phyloP scores from a whole-genome alignment of 2,888 invertebrate genomes.

The Fragum whitleyi region DNA sequence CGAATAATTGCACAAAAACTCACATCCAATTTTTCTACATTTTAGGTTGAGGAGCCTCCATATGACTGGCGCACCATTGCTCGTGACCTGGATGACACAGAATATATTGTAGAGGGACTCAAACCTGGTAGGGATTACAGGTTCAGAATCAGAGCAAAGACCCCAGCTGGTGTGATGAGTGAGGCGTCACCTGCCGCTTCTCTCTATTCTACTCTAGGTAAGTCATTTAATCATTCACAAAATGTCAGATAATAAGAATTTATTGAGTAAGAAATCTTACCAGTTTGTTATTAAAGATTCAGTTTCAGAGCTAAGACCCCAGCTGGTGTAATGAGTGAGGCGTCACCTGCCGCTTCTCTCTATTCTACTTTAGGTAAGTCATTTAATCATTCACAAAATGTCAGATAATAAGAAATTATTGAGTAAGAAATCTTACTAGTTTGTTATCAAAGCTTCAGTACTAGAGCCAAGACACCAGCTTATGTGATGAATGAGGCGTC shows the following conservation, averaged over 20 bases:
- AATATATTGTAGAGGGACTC: constrained; percentile 72
- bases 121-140: constrained; percentile 88
- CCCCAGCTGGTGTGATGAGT: constrained; percentile 95
- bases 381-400: background rate
- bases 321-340: constrained; percentile 95
- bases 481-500: constrained; percentile 97
- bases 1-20: no score
- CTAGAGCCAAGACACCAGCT: constrained; percentile 97
- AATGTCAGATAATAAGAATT: constrained; percentile 48
- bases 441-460: constrained; percentile 93
- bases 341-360: constrained; percentile 92
- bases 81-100: constrained; percentile 72
- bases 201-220: constrained; percentile 79
- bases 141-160: constrained; percentile 97
- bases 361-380: constrained; percentile 78
- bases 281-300: constrained; percentile 90
- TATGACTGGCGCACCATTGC: constrained; percentile 74
- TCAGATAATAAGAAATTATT: constrained; percentile 57
- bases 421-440: constrained; percentile 68
- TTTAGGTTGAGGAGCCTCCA: constrained; percentile 64
- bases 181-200: constrained; percentile 96
- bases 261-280: constrained; percentile 68
- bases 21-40: constrained; percentile 26
- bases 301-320: constrained; percentile 97
- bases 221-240: constrained; percentile 7